Conservation (phyloP, 1,140 invertebrate species). For the Hyposmocoma kahamanoa region DNA sequence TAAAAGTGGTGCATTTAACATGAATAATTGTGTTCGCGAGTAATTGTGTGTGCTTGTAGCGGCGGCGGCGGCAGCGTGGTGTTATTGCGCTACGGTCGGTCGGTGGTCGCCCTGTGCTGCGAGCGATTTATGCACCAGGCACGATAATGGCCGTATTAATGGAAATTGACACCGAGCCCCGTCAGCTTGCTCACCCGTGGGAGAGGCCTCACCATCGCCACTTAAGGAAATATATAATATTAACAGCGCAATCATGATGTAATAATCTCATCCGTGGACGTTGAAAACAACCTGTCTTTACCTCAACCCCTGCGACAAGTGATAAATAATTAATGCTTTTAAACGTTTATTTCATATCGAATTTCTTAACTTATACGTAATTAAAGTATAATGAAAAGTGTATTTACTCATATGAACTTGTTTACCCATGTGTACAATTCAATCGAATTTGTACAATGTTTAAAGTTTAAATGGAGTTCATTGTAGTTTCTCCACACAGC, state of each 20-base stretch:
- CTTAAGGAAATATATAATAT: conserved; percentile 61
- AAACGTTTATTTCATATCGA: too few relatives aligned
- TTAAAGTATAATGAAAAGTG: too few relatives aligned
- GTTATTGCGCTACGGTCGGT: conserved; percentile 7
- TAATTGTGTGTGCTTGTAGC: conserved; percentile 10
- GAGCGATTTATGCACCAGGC: conserved; percentile 51
- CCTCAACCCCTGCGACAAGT: conserved; percentile 27
- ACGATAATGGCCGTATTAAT: conserved; percentile 54
- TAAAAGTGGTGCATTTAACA: conserved; percentile 4
- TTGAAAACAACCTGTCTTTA: conserved; percentile 35
- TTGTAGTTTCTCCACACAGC: too few relatives aligned
- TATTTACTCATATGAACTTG: too few relatives aligned
- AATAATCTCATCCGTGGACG: conserved; percentile 52
- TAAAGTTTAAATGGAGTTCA: too few relatives aligned
- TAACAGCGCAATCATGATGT: conserved; percentile 47
- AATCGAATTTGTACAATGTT: too few relatives aligned
- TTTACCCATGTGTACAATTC: too few relatives aligned
- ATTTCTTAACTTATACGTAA: too few relatives aligned
- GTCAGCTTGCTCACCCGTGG: conserved; percentile 27
- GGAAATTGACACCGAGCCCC: conserved; percentile 48
- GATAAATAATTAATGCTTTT: conserved; percentile 42
- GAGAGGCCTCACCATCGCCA: conserved; percentile 28
- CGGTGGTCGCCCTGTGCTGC: conserved; percentile 39
- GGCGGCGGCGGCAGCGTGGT: conserved; percentile 4
- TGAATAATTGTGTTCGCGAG: conserved; percentile 12